These are phyloP conservation scores for Arenicola marina DNA, from an alignment of 2,888 invertebrate genomes.

Conservation along the genomic window DNA sequence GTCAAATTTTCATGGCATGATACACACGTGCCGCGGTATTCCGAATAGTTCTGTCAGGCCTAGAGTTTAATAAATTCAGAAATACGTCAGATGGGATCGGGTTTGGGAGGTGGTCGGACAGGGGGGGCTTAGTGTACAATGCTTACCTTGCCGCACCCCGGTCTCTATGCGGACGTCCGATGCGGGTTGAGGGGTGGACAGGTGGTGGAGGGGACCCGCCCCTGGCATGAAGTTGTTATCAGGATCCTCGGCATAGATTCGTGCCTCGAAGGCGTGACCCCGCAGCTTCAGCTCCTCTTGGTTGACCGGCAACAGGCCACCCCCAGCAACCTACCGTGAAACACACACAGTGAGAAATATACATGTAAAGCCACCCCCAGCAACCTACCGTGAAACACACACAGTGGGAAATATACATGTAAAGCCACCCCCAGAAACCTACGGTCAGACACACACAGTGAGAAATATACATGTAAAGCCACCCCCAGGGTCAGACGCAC, in stretches of 20 bases:
- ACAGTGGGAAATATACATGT: too few species aligned
- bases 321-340: constrained; percentile 75
- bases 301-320: constrained; percentile 78
- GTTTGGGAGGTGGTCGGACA: too few species aligned
- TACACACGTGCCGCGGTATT: too few species aligned
- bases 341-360: too few species aligned
- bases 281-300: constrained; percentile 78
- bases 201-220: constrained; percentile 80
- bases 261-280: constrained; percentile 94
- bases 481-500: constrained; percentile 76
- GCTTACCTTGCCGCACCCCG: constrained; percentile 63
- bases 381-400: constrained; percentile 70
- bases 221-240: constrained; percentile 85
- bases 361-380: constrained; percentile 86
- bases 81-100: too few species aligned
- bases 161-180: constrained; percentile 83
- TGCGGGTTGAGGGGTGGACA: constrained; percentile 70
- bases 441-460: too few species aligned
- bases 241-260: constrained; percentile 89
- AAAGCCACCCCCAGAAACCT: constrained; percentile 85
- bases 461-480: too few species aligned
- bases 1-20: too few species aligned
- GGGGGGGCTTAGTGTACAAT: too few species aligned
- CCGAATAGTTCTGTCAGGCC: too few species aligned
- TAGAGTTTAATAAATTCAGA: too few species aligned